Evolutionary conservation across 2,797 vertebrate species (phyloP), one percentile per base, ranked within the genome.

Genomic region (Phylloscopus collybita): DNA sequence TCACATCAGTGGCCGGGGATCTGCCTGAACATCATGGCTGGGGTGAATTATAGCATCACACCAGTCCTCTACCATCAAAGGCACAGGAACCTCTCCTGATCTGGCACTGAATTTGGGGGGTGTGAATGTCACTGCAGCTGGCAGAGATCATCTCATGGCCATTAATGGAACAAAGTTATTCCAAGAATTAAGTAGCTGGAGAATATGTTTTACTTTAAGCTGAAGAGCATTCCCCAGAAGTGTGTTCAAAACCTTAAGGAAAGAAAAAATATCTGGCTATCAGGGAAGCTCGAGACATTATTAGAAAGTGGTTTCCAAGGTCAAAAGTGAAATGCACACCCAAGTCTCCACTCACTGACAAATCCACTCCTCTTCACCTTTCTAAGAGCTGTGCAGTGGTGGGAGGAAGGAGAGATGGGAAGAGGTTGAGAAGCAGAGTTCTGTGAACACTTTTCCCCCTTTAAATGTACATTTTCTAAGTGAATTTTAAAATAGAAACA

Each of bases 101-200:
- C 22, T 59, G 36, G 32, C 14, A 30, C 26, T 26, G 29, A 56
- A 82, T 65, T 64, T 4, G 14, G 4, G 5, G 18, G 11, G 1
- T 36, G 45, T 25, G 18, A 21, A 10, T 29, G 30, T 25, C 40
- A 16, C 16, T 49, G 84, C 36, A 44, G 32, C 15, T 40, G 59
- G 8, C 71, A 74, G 26, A 20, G 60, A 29, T 8, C 34, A 15
- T 16, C 38, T 19, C 0, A 0, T 17, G 19, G 38, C 13, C 19
- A 44, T 21, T 13, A 62, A 45, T 8, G 7, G 26, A 27, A 60
- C 17, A 80, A 76, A 80, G 21, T 4, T n/a, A 8, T n/a, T 56
- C 6, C n/a, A 32, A 56, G 5, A 65, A 67, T 42, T 79, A 57
- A 60, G 32, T 38, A 14, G 25, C 26, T 6, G 9, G 50, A 50